Percentiles rank a stretch among this genome's conserved stretches.
Conservation (phyloP, 2,113 vertebrate species). For the Crocuta crocuta region DNA sequence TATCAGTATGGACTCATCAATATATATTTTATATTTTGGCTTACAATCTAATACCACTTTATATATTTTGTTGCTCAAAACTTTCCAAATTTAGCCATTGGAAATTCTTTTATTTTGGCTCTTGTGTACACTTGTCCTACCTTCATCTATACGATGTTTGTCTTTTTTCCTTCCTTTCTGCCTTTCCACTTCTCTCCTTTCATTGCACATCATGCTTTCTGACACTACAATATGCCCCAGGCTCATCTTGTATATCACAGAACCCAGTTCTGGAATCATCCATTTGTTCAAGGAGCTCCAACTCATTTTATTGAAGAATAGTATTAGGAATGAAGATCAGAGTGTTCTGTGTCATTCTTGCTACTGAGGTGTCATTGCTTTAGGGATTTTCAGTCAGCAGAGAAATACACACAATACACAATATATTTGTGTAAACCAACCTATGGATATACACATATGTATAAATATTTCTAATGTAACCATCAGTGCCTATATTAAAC, state of each 20-base stretch:
- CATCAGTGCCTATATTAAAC: neutral
- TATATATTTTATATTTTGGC: neutral
- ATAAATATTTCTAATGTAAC: neutral
- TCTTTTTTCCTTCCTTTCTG: neutral
- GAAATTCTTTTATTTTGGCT: neutral
- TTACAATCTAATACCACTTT: neutral
- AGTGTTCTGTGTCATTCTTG: neutral
- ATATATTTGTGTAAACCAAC: neutral
- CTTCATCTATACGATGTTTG: neutral
- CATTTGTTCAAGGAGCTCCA: neutral
- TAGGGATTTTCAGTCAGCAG: neutral
- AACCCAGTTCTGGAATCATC: neutral
- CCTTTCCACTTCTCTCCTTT: neutral
- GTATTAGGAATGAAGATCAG: neutral
- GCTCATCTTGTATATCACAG: neutral
- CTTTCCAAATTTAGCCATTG: neutral
- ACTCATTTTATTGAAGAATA: neutral
- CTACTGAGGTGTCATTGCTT: neutral
- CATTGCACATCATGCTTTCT: neutral
- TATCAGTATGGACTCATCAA: neutral
- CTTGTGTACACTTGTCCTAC: neutral
- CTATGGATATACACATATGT: neutral
- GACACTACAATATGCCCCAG: neutral
- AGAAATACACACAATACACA: neutral
- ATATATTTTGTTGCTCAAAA: neutral